Conservation (phyloP, 2,113 vertebrate species). For the Ibidorhyncha struthersii region DNA sequence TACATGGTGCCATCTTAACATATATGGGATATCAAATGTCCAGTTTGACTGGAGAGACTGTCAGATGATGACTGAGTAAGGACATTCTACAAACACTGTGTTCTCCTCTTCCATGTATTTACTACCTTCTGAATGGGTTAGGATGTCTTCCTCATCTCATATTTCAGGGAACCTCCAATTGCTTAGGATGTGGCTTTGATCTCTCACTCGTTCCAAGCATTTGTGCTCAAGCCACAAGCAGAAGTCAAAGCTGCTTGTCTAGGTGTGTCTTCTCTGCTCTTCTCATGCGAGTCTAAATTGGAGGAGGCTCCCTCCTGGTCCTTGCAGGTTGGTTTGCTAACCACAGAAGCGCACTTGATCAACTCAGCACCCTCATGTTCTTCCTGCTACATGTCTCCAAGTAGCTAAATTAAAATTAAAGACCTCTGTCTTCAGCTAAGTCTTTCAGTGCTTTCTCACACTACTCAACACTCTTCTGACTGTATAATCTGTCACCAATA, state of each 20-base stretch:
- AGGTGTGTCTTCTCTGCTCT: neutral
- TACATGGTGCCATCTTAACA: neutral
- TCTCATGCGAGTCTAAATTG: neutral
- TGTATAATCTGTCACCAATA: neutral
- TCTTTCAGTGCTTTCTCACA: neutral
- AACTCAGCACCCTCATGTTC: neutral
- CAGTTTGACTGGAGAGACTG: neutral
- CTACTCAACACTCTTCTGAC: neutral
- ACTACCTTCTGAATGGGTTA: neutral
- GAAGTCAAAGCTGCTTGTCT: neutral
- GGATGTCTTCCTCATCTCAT: neutral
- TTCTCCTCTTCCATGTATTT: neutral
- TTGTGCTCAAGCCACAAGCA: neutral
- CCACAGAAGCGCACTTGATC: neutral
- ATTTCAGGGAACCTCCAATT: neutral
- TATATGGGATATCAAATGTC: neutral
- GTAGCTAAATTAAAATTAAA: constrained; percentile 19
- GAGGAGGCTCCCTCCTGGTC: fast-evolving
- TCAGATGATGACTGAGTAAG: neutral
- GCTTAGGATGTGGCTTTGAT: fast-evolving
- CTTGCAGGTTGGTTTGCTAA: neutral
- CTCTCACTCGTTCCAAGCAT: neutral
- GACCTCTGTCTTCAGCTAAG: neutral
- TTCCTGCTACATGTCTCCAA: neutral
- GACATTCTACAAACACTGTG: neutral